Base-by-base conservation (phyloP, 2,113 vertebrate genomes). In the Deroptyus accipitrinus region DNA sequence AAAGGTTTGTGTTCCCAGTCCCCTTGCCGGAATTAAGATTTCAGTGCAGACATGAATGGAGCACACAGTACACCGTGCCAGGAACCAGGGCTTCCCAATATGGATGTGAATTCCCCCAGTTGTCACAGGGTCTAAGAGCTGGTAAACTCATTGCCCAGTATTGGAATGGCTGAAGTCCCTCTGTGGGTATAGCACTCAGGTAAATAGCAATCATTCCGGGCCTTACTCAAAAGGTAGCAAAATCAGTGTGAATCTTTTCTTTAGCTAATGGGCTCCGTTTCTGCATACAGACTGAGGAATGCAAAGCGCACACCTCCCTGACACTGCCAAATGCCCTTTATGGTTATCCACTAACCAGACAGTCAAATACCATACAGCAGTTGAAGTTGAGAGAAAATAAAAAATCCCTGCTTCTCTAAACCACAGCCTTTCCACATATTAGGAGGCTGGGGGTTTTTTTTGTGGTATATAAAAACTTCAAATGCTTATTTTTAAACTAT, bases 251-350 rank as follows among this genome's bases (percentile, higher is more conserved):
- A 84, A 7, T 39, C 39, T 85, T 54, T 52, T 35, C 42, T 20
- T 42, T 9, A 68, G 17, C 13, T 51, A 72, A 61, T 8, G 25
- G 23, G 17, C 16, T 77, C 51, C 70, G 48, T 25, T 76, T 41
- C 33, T 44, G 48, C 11, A 0, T 2, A 3, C 20, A 39, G 20
- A 15, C 27, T 42, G 57, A n/a, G 31, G 6, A 35, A 66, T 22
- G 22, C 48, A 54, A 54, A 90, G 39, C 30, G 41, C 46, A 51
- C 10, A 7, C 10, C 33, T 44, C 64, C 20, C 74, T 64, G 49
- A 35, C 52, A n/a, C 59, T 64, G n/a, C 48, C 25, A 54, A 37
- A 59, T 44, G 44, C 66, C 30, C 18, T 52, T 59, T 14, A 4
- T 9, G 30, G 27, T 46, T 49, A 63, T 20, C 49, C 4, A 1